Evolutionary conservation across 2,888 invertebrate species (phyloP), one percentile per base, ranked within the genome.

Genomic region (Marronus borbonicus): DNA sequence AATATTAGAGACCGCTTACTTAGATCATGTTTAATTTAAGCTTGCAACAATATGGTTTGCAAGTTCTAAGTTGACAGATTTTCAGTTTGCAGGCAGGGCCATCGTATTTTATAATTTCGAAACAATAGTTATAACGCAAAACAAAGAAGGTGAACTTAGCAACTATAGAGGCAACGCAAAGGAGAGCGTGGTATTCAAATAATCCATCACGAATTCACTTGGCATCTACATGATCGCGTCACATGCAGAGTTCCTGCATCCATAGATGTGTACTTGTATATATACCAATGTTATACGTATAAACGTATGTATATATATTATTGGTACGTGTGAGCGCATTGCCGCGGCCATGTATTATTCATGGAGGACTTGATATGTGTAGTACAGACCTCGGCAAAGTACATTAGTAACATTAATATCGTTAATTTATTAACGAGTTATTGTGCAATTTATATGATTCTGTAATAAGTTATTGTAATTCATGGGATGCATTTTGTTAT

Each of bases 151-250:
- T 12, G 20, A 17, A 55, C 55, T 5, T 20, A 55, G 55, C 1
- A 17, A 17, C 55, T 20, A 55, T 17, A n/a, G 5, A n/a, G 55
- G 14, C 55, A 55, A 55, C 14, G 3, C 20, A 17, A 20, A n/a
- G 55, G 20, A 64, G 64, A 28, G 31, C n/a, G 28, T 28, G 66
- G 20, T 49, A 66, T 24, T 66, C 84, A 84, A 85, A 85, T 85
- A 85, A 85, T 85, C 85, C 84, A 85, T 85, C 84, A 84, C 83
- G 83, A 84, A 85, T 85, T 85, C 84, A 82, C 84, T 84, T 85
- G 84, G 84, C 84, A 84, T 84, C 81, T 84, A 84, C 84, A 84
- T 84, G 84, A 83, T 81, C 81, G 82, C 80, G 84, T 83, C 83
- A 85, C 85, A 83, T 84, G 82, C 83, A 83, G 79, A 76, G 82